Evolutionary conservation across 2,113 vertebrate species (phyloP).

Genomic region (Chloropsis hardwickii): DNA sequence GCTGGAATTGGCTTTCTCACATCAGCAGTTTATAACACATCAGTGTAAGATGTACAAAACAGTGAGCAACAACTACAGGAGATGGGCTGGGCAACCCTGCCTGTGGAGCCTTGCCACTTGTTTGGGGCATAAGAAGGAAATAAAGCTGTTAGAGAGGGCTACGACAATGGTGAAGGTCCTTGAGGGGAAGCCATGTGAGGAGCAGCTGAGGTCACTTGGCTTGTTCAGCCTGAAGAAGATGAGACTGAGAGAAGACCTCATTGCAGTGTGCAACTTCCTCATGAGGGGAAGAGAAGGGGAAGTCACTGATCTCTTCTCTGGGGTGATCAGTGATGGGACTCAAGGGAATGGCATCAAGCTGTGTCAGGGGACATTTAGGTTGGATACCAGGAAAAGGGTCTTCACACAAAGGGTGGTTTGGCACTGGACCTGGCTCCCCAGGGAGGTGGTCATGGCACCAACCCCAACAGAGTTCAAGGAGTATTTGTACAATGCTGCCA

Average conservation of each 20-base stretch:
- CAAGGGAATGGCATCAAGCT: not conserved
- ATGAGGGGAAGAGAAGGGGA: not conserved
- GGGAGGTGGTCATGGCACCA: not conserved
- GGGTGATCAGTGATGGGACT: not conserved
- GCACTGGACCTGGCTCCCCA: not conserved
- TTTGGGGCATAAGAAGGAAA: not conserved
- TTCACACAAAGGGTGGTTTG: not conserved
- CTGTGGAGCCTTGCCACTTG: not conserved
- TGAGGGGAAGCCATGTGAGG: not conserved
- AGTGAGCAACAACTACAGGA: not conserved
- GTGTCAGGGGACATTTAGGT: not conserved
- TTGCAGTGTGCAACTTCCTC: not conserved
- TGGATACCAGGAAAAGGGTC: not conserved
- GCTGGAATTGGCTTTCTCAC: not conserved
- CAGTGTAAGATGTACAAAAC: not conserved
- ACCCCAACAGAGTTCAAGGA: not conserved
- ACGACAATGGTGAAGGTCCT: rapidly evolving
- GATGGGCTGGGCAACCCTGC: not conserved
- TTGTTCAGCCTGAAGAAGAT: not conserved
- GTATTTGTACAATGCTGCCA: not conserved
- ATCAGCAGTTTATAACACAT: not conserved
- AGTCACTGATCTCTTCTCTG: not conserved
- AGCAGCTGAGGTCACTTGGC: not conserved
- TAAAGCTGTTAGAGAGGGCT: not conserved
- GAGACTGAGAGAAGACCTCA: not conserved